These are phyloP conservation scores for Eupristina koningsbergeri DNA, from an alignment of 1,140 invertebrate genomes.

Conservation along the genomic window DNA sequence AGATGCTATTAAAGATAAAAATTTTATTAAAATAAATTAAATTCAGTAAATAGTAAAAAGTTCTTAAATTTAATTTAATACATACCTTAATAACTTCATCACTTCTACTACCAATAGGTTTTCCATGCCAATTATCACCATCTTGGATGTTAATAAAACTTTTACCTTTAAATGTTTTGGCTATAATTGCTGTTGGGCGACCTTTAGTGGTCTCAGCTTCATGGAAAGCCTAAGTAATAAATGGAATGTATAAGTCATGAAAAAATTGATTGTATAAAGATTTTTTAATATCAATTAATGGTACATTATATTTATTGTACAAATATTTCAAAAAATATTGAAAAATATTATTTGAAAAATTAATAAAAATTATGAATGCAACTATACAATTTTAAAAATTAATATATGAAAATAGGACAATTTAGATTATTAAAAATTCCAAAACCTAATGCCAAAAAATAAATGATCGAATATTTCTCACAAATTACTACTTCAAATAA, in stretches of 20 bases:
- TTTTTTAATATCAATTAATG: too few species aligned
- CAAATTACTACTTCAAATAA: too few species aligned
- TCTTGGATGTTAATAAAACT: constrained; percentile 93
- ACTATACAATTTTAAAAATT: too few species aligned
- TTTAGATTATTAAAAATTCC: too few species aligned
- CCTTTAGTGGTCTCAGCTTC: constrained; percentile 84
- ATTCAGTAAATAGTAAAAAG: not conserved
- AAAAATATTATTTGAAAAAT: too few species aligned
- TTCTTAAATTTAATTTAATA: constrained; percentile 1
- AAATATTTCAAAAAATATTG: too few species aligned
- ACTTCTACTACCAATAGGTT: constrained; percentile 85
- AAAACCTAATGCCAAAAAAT: too few species aligned
- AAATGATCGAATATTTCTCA: too few species aligned
- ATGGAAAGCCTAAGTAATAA: constrained; percentile 81
- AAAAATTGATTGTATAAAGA: too few species aligned
- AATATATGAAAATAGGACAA: too few species aligned
- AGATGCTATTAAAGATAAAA: constrained; percentile 75
- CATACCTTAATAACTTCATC: constrained; percentile 81
- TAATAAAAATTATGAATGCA: too few species aligned
- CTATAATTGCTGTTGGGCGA: constrained; percentile 93
- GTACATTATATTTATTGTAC: too few species aligned
- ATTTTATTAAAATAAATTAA: constrained; percentile 5
- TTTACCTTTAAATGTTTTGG: constrained; percentile 97
- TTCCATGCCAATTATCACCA: constrained; percentile 97
- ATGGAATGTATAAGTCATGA: not conserved